Conservation (phyloP, 2,797 vertebrate genomes). For the Rhinoraja longicauda region DNA sequence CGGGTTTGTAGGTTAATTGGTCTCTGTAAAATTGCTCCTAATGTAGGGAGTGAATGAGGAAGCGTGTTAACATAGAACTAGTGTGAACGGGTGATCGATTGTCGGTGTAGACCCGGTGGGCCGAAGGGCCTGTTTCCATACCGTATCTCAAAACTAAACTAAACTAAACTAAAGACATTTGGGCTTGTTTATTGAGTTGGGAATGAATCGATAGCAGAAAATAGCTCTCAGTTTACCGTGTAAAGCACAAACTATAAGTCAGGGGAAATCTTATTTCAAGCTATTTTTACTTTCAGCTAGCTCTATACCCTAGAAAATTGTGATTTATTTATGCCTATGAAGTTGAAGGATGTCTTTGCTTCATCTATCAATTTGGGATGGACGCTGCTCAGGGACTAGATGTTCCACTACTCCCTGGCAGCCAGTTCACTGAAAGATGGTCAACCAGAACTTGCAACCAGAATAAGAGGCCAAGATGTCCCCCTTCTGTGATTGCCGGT, state of each 20-base stretch:
- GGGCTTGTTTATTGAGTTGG: neutral
- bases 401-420: neutral
- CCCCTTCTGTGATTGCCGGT: neutral
- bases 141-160: too few species aligned
- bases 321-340: too few species aligned
- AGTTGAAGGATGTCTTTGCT: neutral
- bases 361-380: neutral
- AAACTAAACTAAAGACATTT: neutral
- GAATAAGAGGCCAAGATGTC: neutral
- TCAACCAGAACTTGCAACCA: too few species aligned
- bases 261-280: neutral
- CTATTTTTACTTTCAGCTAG: neutral
- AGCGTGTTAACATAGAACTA: too few species aligned
- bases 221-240: neutral
- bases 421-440: neutral
- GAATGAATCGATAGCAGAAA: neutral
- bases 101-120: too few species aligned
- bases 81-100: too few species aligned
- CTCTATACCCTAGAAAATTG: neutral
- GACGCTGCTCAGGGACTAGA: neutral
- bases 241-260: neutral
- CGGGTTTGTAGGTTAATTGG: too few species aligned
- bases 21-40: too few species aligned
- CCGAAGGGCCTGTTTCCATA: too few species aligned
- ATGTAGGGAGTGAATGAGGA: too few species aligned